Base-by-base conservation (phyloP, 2,113 vertebrate genomes). In the Halcyon malimbica region DNA sequence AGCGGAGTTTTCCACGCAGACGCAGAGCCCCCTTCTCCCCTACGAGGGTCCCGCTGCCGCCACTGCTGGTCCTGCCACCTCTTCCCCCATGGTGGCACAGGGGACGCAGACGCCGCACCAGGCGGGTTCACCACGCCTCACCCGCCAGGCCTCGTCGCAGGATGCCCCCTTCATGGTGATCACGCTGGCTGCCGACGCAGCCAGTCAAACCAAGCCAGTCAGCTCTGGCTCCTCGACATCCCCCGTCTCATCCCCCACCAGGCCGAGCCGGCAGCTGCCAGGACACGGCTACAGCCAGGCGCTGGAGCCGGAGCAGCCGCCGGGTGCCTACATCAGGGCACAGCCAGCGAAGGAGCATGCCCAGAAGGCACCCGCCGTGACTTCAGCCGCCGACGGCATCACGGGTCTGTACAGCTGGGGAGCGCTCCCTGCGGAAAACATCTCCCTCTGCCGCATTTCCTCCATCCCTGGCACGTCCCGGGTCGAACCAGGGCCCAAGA, bases 1-100 rank as follows among this genome's bases (percentile, higher is more conserved):
- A 0, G 98, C 98, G 11, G 99, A 99, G 94, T 99, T 99, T 96
- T 99, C 99, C 57, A 99, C 99, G 1, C 99, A 99, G 96, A 99
- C 99, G 0, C 98, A 99, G 68, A 99, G 96, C 90, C 98, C 98
- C 4, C 91, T 98, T 59, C 95, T 98, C 33, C 67, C 97, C 81
- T 96, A 87, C 0, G 98, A 98, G 31, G 92, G 92, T 88, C 98
- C 98, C 17, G 3, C 87, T 35, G 56, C 85, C 2, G 15, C 94
- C 21, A 88, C 97, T 41, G 93, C 97, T 23, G 64, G 97, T 35
- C 90, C 96, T 2, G 75, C 97, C n/a, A 41, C 96, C 31, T 89
- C 96, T 20, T 97, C 98, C 29, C 96, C 98, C 48, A 97, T 98
- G 96, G 92, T 98, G 91, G 98, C 99, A 1, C 99, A 99, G 93